These are phyloP conservation scores for Propithecus deckenii DNA, from an alignment of 2,797 vertebrate genomes.

Conservation along the genomic window DNA sequence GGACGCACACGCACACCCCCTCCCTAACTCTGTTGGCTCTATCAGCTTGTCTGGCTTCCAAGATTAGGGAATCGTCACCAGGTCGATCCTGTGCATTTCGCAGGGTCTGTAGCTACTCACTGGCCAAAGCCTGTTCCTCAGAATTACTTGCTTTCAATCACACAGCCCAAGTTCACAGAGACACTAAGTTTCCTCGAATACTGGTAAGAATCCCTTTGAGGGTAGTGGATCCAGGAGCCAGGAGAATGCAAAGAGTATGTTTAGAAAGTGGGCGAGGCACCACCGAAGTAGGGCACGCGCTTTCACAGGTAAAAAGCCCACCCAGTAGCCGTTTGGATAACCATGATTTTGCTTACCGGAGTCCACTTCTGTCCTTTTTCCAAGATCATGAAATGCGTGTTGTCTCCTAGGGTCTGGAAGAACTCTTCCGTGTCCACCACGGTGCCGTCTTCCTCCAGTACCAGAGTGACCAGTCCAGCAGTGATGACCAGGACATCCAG, in stretches of 20 bases:
- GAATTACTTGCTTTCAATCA: not conserved
- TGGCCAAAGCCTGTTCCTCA: not conserved
- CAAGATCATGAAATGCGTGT: conserved; percentile 89
- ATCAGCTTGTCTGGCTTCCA: not conserved
- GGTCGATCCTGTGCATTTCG: not conserved
- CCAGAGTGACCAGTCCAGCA: conserved; percentile 85
- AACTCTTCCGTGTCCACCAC: conserved; percentile 91
- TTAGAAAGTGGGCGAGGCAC: not conserved
- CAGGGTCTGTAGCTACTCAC: not conserved
- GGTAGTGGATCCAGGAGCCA: not conserved
- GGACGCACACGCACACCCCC: not conserved
- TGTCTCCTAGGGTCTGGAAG: conserved; percentile 87
- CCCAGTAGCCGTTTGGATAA: accelerated
- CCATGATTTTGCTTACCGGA: conserved; percentile 76
- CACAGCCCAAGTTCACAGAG: not conserved
- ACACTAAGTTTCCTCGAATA: not conserved
- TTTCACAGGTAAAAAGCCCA: not conserved
- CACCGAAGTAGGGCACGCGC: accelerated
- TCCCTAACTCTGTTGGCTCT: not conserved
- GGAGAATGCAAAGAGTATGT: not conserved
- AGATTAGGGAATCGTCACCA: not conserved
- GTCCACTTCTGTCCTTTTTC: conserved; percentile 89
- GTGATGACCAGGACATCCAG: conserved; percentile 86
- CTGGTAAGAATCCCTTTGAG: not conserved
- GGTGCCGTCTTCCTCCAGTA: conserved; percentile 92